These are phyloP conservation scores for Anableps anableps DNA, from an alignment of 2,797 vertebrate genomes.

Conservation along the genomic window DNA sequence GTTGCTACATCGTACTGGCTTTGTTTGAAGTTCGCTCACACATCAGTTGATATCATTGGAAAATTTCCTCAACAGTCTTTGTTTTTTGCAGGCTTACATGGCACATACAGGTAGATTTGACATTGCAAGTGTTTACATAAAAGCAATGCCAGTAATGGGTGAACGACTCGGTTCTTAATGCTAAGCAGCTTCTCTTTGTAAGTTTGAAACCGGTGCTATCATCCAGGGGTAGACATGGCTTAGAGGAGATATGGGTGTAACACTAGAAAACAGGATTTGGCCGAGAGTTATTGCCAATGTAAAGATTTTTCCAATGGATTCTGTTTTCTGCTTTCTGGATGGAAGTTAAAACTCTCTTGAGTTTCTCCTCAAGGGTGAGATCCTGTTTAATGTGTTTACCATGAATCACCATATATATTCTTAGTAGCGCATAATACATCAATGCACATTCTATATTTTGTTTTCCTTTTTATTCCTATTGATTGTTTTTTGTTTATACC, in stretches of 20 bases:
- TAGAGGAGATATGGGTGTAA: not conserved
- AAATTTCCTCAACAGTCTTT: not conserved
- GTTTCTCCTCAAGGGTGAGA: not conserved
- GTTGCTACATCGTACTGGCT: not conserved
- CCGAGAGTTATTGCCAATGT: not conserved
- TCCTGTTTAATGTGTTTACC: not conserved
- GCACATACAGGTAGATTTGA: too few species aligned
- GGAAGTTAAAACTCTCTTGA: not conserved
- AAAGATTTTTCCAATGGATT: not conserved
- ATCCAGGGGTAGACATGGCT: not conserved
- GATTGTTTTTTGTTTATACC: conserved; percentile 6
- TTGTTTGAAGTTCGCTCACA: not conserved
- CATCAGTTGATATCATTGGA: not conserved
- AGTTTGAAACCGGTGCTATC: not conserved
- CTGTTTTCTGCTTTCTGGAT: not conserved
- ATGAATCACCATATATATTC: not conserved
- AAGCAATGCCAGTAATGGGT: too few species aligned
- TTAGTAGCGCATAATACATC: not conserved
- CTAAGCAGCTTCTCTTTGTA: not conserved
- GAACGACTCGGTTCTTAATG: not conserved
- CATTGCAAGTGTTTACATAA: too few species aligned
- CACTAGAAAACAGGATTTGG: not conserved
- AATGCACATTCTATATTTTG: not conserved
- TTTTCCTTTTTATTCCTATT: not conserved
- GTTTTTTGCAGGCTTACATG: too few species aligned